Base-by-base conservation (phyloP, 2,888 invertebrate species). In the Andrena bicolor region DNA sequence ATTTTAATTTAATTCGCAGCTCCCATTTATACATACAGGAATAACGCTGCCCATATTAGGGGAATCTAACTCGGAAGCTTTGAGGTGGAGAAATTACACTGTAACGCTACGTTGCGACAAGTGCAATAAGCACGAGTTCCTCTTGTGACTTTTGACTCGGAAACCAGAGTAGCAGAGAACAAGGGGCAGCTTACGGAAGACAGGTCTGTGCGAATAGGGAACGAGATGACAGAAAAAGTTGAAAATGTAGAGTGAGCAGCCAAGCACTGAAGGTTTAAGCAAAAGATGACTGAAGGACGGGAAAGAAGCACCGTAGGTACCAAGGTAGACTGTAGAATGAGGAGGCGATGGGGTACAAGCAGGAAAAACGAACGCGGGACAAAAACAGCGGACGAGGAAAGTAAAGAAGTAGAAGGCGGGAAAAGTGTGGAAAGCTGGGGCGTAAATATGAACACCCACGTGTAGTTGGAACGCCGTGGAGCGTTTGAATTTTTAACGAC, bases 401-500 rank as follows among this genome's bases (percentile, higher is more conserved):
- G 5, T n/a, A 49, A 32, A 32, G 8, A 23, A 60, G 28, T 61
- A n/a, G 26, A n/a, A 13, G 23, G 71, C 20, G 58, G 10, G 35
- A 16, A 35, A 49, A 70, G 48, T 32, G 35, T 48, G 64, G 23
- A n/a, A 65, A 20, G 30, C 26, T 53, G 20, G 2, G 2, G 53
- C 23, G 53, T 20, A 53, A 56, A 53, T 61, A 30, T 56, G 72
- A 41, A 80, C 61, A 68, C 63, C 35, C 48, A 69, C 61, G 72
- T 23, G 35, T 16, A 61, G 65, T 30, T 53, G 65, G 41, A 68
- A 53, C 66, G 23, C 35, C 41, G 71, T 26, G 56, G 60, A 53
- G 48, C 74, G 73, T 72, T 80, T 74, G 76, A 86, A 78, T 78
- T 76, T 83, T 86, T 84, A 86, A 86, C 73, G 74, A 76, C 26